Percentiles rank a stretch among this genome's conserved stretches.
Evolutionary conservation across 2,113 vertebrate species (phyloP).

Genomic region (Eubucco bourcierii): DNA sequence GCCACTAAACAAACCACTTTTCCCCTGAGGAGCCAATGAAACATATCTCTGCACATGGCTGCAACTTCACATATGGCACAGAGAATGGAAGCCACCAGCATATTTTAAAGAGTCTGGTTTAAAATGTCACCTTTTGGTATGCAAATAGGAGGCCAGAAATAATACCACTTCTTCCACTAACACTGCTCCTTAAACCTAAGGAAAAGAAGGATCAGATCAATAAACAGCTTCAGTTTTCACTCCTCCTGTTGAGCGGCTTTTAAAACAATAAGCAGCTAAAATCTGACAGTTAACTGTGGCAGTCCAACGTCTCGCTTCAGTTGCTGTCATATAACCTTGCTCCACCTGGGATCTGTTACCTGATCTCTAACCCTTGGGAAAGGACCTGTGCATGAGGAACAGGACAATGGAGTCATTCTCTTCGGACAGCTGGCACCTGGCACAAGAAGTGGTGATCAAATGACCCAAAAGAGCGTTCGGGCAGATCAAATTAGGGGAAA

Average conservation of each 20-base stretch:
- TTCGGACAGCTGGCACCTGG: conserved; percentile 48
- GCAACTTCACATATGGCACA: conserved; percentile 20
- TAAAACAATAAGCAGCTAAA: conserved; percentile 19
- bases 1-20: not conserved
- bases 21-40: not conserved
- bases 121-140: conserved; percentile 41
- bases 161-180: conserved; percentile 16
- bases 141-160: conserved; percentile 47
- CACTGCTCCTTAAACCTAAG: not conserved
- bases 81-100: not conserved
- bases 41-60: not conserved
- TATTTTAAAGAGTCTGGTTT: not conserved
- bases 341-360: conserved; percentile 8
- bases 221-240: conserved; percentile 3
- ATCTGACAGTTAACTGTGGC: not conserved
- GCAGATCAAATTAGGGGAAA: not conserved
- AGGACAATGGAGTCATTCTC: conserved; percentile 35
- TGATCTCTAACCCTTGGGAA: conserved; percentile 20
- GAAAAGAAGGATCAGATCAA: conserved; percentile 3
- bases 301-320: conserved; percentile 13
- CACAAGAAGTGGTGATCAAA: not conserved
- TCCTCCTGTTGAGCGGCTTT: conserved; percentile 2
- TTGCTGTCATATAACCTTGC: conserved; percentile 36
- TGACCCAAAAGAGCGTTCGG: not conserved
- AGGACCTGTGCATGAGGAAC: conserved; percentile 17